Percentiles rank a stretch among this genome's conserved stretches.
Evolutionary conservation across 2,113 vertebrate species (phyloP).

Genomic region (Dipodomys merriami): DNA sequence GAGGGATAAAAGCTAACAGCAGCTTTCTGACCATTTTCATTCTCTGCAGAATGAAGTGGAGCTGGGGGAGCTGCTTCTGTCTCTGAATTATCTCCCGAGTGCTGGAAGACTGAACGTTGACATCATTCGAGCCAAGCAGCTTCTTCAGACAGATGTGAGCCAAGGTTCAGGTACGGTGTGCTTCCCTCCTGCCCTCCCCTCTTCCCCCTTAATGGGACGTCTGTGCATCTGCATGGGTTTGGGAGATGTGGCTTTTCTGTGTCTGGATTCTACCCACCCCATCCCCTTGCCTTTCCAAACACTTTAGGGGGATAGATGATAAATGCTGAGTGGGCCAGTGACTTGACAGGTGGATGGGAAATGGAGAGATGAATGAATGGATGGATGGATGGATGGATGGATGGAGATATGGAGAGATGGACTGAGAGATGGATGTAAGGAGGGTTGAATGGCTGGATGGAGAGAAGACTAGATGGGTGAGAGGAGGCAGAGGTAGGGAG

Average conservation of each 20-base stretch:
- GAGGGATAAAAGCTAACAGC: not conserved
- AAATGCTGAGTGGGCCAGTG: not conserved
- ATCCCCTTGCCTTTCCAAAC: too few species aligned
- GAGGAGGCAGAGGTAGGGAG: not conserved
- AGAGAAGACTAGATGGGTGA: not conserved
- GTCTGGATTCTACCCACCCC: not conserved
- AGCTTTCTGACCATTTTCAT: conserved; percentile 48
- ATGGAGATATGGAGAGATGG: not conserved
- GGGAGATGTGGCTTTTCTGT: not conserved
- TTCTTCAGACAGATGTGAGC: conserved; percentile 96
- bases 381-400: not conserved
- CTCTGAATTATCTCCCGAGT: conserved; percentile 93
- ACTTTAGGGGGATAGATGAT: too few species aligned
- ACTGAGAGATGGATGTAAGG: not conserved
- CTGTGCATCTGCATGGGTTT: not conserved
- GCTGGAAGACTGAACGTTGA: conserved; percentile 94
- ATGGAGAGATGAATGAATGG: not conserved
- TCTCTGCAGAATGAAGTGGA: conserved; percentile 92
- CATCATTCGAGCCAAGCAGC: conserved; percentile 94
- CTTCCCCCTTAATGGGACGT: not conserved
- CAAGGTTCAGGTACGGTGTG: conserved; percentile 91
- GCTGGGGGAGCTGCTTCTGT: conserved; percentile 92
- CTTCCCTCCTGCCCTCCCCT: not conserved
- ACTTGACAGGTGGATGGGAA: not conserved
- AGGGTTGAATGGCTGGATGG: too few species aligned